phyloP scores from a whole-genome alignment of 35 echinoderm and acorn worm genomes.

The Strongylocentrotus purpuratus region DNA sequence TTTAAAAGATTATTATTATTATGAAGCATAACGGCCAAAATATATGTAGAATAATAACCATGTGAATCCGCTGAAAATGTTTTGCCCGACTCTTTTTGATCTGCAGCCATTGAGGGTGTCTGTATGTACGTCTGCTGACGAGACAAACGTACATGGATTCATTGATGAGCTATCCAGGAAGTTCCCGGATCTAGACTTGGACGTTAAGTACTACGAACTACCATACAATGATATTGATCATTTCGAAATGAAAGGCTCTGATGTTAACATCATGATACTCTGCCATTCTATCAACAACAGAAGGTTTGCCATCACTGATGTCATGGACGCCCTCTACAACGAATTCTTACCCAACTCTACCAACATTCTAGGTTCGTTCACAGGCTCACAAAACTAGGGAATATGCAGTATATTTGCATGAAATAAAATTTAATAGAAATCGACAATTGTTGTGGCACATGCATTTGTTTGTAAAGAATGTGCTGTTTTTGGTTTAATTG shows the following conservation, averaged over 20 bases:
- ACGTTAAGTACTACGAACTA: not conserved
- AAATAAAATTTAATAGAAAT: too few species aligned
- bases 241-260: not conserved
- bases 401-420: too few species aligned
- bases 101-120: not conserved
- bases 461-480: too few species aligned
- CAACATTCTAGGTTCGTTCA: not conserved
- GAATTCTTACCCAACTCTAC: not conserved
- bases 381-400: too few species aligned
- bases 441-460: too few species aligned
- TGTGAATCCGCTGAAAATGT: too few species aligned
- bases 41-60: too few species aligned
- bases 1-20: too few species aligned
- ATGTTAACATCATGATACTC: not conserved
- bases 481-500: too few species aligned
- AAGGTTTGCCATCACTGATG: not conserved
- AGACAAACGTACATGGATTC: not conserved
- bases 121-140: not conserved
- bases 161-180: not conserved
- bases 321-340: not conserved
- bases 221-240: not conserved
- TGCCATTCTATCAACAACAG: not conserved
- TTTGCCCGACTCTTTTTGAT: not conserved
- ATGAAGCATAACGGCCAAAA: too few species aligned
- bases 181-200: not conserved